phyloP scores from a whole-genome alignment of 2,888 invertebrate genomes.

The Erynnis tages region DNA sequence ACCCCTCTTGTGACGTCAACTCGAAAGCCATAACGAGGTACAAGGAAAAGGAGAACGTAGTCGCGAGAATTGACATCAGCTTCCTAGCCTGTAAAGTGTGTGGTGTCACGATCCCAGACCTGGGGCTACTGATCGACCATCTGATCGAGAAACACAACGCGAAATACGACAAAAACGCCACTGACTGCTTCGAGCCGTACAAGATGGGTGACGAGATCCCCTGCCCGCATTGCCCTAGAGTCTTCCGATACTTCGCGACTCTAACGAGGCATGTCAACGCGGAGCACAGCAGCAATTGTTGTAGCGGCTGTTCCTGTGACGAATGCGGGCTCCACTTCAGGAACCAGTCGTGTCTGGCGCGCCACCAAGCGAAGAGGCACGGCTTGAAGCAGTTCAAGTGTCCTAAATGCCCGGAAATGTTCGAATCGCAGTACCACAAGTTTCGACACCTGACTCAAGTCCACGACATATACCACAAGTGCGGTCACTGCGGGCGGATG shows the following conservation, averaged over 20 bases:
- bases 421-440: constrained; percentile 54
- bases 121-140: constrained; percentile 49
- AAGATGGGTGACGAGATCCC: constrained; percentile 52
- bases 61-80: neutral
- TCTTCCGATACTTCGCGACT: constrained; percentile 54
- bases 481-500: constrained; percentile 52
- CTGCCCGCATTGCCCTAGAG: constrained; percentile 54
- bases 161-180: constrained; percentile 45
- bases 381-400: constrained; percentile 53
- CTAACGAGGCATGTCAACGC: constrained; percentile 56
- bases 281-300: constrained; percentile 54
- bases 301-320: constrained; percentile 55
- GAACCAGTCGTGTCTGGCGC: constrained; percentile 44
- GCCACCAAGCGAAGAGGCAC: constrained; percentile 53
- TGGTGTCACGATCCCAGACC: constrained; percentile 40
- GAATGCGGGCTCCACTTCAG: constrained; percentile 48
- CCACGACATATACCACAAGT: constrained; percentile 59
- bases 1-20: constrained; percentile 57
- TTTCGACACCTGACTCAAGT: constrained; percentile 50
- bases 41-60: constrained; percentile 53
- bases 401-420: constrained; percentile 54
- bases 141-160: constrained; percentile 49
- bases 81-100: constrained; percentile 58
- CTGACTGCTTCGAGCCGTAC: constrained; percentile 49
- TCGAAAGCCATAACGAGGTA: constrained; percentile 42